Base-by-base conservation (phyloP, 35 echinoderm and acorn worm genomes). In the Heliocidaris tuberculata region DNA sequence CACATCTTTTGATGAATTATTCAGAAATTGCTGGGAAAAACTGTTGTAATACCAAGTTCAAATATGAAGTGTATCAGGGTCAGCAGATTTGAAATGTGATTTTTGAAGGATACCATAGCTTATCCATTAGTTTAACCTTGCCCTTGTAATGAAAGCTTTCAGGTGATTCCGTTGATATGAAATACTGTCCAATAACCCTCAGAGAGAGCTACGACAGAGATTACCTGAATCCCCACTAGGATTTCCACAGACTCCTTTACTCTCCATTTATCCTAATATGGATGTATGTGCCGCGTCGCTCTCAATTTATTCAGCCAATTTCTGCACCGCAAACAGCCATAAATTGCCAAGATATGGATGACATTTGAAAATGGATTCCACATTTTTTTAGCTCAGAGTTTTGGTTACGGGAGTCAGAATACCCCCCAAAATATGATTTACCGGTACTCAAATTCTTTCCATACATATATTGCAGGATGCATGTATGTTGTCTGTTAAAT, bases 271-370 rank as follows among this genome's bases (percentile, higher is more conserved):
- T 19, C 65, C 65, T 78, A 78, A 78, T 78, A 78, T 78, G 65
- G 65, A 78, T 78, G 65, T 78, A 78, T 78, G 65, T 19, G 65
- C 65, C 65, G 65, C 65, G 65, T 78, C 65, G 65, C 65, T 78
- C 65, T 78, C 65, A 78, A 78, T 78, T 78, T 78, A 78, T 78
- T 78, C 65, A 78, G 65, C 65, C 65, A 78, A 78, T 78, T 78
- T 78, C 65, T 27, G 65, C 65, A 78, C 65, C 6, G 65, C 65
- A 78, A 78, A 78, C 65, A 78, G 65, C 27, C 21, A 78, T 78
- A 78, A 78, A 78, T 78, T 78, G 65, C 65, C n/a, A 78, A 78
- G 65, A 78, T 78, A 78, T 78, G 65, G 65, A 78, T 78, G 65
- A 78, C 65, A 78, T 78, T 78, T 78, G 65, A 78, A 78, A 78